Evolutionary conservation across 1,140 invertebrate genomes (phyloP), one percentile per base, ranked within the genome.

Genomic region (Lanistes nyassanus): DNA sequence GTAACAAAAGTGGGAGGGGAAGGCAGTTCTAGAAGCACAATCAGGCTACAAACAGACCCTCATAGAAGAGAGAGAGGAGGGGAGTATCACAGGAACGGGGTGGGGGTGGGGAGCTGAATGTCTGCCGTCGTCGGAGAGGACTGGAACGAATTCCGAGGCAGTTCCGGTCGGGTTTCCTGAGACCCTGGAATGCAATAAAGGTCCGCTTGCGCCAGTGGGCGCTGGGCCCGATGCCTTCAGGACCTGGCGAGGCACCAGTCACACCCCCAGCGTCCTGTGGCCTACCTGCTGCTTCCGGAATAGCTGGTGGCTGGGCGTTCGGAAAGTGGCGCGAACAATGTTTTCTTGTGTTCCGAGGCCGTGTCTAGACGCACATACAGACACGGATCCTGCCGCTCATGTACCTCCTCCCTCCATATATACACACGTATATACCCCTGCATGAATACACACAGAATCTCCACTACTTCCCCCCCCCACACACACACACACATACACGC

Each of bases 131-230:
- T 60, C 62, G 42, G 42, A 16, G 19, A 42, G 65, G 65, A 67
- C 34, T 67, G 2, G 36, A 21, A 13, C 9, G 37, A 42, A 37
- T 37, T 67, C 16, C 42, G 36, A 36, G 36, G 19, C 65, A 42
- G 65, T 67, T 67, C 65, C 65, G 13, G 65, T 39, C 21, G 65
- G 36, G 39, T 67, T 67, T 67, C 65, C 65, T 67, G 65, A 23
- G 37, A 67, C 34, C 23, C 34, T 67, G 65, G 65, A 67, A 67
- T 67, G 65, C 65, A 67, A 67, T 67, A 67, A 67, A 67, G 37
- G 34, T 67, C 65, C 34, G 23, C n/a, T 42, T 42, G 65, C 65
- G 36, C 16, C 36, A 47, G 42, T 47, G 9, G 42, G 19, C 42
- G 42, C 19, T 9, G 42, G 42, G 19, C 19, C 19, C 42, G 9